Evolutionary conservation across 2,113 vertebrate species (phyloP).

Genomic region (Nothocercus julius): DNA sequence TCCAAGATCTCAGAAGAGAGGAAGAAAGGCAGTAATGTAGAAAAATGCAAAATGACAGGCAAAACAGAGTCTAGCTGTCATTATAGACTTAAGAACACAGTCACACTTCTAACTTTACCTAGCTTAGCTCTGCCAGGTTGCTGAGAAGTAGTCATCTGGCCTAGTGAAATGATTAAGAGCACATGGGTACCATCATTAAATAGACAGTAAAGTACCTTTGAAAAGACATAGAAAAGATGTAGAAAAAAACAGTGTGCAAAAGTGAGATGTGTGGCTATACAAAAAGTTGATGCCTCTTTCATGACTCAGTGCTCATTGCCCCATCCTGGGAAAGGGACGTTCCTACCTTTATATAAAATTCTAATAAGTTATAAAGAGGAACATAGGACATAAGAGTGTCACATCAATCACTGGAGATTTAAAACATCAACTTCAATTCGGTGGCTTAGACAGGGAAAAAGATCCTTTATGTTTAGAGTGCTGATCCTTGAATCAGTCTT

Average conservation of each 20-base stretch:
- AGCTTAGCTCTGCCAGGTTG: neutral
- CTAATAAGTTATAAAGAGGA: neutral
- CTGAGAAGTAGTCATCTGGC: neutral
- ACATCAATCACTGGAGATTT: neutral
- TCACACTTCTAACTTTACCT: neutral
- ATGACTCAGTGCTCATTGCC: neutral
- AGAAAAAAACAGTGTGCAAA: neutral
- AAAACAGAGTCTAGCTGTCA: neutral
- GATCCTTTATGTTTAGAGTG: neutral
- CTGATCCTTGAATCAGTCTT: neutral
- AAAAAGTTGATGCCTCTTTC: neutral
- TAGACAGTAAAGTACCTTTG: neutral
- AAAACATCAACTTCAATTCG: neutral
- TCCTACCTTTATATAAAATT: neutral
- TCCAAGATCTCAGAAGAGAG: neutral
- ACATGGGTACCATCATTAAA: neutral
- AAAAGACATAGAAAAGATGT: neutral
- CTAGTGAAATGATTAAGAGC: neutral
- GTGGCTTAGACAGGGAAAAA: neutral
- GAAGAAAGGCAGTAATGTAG: neutral
- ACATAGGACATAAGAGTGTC: neutral
- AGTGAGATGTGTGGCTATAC: neutral
- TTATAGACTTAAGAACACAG: neutral
- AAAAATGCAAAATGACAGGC: neutral
- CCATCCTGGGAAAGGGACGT: neutral